Evolutionary conservation across 2,113 vertebrate species (phyloP), one percentile per base, ranked within the genome.

Genomic region (Takifugu bimaculatus): DNA sequence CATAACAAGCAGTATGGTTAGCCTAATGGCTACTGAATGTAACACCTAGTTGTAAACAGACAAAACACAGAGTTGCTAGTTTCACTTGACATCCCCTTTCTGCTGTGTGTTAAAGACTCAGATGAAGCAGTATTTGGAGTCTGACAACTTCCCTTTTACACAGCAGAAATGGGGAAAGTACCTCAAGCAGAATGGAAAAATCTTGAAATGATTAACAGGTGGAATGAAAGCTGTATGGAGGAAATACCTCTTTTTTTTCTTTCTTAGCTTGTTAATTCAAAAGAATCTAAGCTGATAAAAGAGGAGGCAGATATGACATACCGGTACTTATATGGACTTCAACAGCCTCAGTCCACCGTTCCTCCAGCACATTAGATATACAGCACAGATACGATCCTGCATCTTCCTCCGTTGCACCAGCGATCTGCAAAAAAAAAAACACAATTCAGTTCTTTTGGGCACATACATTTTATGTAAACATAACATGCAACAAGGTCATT

Each of bases 331-430:
- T 26, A n/a, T 94, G 88, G 3, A 88, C 91, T 0, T 39, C 35
- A 39, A 39, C 35, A 11, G 92, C 74, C 0, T 83, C 84, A 50
- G 82, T 93, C 94, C 94, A 95, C 6, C 75, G 84, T 78, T 95
- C 93, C 1, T 88, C 83, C 0, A 76, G 70, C 6, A 72, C 61
- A 54, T 94, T 95, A 56, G 91, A 91, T 52, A 92, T 88, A 6
- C 89, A 90, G 75, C 94, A 95, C 50, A 95, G 85, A 68, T 95
- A 95, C 0, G 90, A 84, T 54, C 93, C 94, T 0, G 60, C 66
- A 50, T 88, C 63, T 25, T 83, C 80, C 7, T 63, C 68, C 35
- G 71, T 75, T 13, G 63, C 75, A 14, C 32, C 13, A 35, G 87
- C 74, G 55, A 92, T 81, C 91, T 93, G 69, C 55, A 77, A 42